phyloP scores from a whole-genome alignment of 2,797 vertebrate species.

The Enteromius trimaculatus region DNA sequence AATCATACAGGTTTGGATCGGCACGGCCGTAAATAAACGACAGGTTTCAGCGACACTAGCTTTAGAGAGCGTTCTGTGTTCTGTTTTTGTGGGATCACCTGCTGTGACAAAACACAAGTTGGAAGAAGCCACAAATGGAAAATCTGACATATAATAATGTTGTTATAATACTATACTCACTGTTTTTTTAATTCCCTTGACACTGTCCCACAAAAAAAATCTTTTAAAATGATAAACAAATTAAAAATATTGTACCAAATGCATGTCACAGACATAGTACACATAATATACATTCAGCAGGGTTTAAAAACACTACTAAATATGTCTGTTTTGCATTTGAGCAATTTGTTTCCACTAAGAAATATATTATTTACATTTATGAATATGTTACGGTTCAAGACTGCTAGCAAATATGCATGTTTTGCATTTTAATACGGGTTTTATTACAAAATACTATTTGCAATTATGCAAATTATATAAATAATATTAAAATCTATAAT shows the following conservation, averaged over 20 bases:
- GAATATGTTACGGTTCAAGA: not conserved
- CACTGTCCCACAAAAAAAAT: not conserved
- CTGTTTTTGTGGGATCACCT: slow-evolving; percentile 36
- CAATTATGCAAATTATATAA: not conserved
- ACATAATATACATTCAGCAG: not conserved
- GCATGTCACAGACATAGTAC: not conserved
- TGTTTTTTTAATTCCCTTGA: not conserved
- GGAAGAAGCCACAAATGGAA: not conserved
- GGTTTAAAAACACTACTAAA: not conserved
- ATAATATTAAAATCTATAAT: not conserved
- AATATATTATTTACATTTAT: not conserved
- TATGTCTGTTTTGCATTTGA: not conserved
- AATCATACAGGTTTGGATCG: not conserved
- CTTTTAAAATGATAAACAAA: not conserved
- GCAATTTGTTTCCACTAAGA: not conserved
- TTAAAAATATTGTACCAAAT: not conserved
- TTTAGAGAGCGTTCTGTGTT: not conserved
- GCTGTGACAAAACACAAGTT: slow-evolving; percentile 4
- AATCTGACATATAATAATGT: not conserved
- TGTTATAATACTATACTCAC: slow-evolving; percentile 15
- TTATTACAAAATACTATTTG: not conserved
- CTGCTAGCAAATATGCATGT: not conserved
- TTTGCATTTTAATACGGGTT: not conserved
- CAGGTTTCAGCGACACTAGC: not conserved
- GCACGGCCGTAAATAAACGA: not conserved